phyloP scores from a whole-genome alignment of 2,888 invertebrate species.

The Cheilosia vulpina region DNA sequence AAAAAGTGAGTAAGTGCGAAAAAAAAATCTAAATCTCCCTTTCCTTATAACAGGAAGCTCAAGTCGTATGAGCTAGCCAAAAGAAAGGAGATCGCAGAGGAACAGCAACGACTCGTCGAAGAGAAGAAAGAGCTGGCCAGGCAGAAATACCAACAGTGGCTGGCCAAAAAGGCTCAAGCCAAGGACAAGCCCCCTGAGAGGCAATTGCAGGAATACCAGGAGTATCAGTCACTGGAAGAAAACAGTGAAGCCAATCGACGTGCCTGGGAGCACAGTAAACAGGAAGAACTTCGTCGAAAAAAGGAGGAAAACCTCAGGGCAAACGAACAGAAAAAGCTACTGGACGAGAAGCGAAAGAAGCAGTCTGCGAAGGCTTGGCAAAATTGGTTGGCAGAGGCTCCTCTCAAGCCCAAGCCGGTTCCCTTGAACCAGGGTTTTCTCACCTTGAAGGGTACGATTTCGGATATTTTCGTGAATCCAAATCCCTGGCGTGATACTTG shows the following conservation, averaged over 20 bases:
- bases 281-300: constrained; percentile 77
- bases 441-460: constrained; percentile 81
- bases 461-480: constrained; percentile 81
- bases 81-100: constrained; percentile 75
- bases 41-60: constrained; percentile 72
- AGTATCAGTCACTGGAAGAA: constrained; percentile 55
- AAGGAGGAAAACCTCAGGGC: constrained; percentile 76
- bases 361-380: constrained; percentile 79
- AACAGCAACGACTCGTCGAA: constrained; percentile 73
- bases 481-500: constrained; percentile 77
- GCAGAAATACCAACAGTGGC: constrained; percentile 79
- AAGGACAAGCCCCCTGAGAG: constrained; percentile 9
- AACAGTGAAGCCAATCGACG: constrained; percentile 76
- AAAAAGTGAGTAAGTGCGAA: constrained; percentile 77
- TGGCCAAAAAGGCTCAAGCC: constrained; percentile 76
- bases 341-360: constrained; percentile 57
- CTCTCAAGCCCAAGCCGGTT: constrained; percentile 82
- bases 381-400: constrained; percentile 80
- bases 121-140: constrained; percentile 78
- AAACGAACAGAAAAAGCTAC: constrained; percentile 66
- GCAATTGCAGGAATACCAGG: constrained; percentile 44
- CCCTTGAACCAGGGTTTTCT: constrained; percentile 82
- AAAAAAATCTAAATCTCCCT: background rate
- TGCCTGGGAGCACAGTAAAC: constrained; percentile 78
- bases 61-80: constrained; percentile 76